A percentile compares a stretch with the other conserved stretches of the same genome.
Evolutionary conservation across 2,888 invertebrate genomes (phyloP).

Genomic region (Andrena hattorfiana): DNA sequence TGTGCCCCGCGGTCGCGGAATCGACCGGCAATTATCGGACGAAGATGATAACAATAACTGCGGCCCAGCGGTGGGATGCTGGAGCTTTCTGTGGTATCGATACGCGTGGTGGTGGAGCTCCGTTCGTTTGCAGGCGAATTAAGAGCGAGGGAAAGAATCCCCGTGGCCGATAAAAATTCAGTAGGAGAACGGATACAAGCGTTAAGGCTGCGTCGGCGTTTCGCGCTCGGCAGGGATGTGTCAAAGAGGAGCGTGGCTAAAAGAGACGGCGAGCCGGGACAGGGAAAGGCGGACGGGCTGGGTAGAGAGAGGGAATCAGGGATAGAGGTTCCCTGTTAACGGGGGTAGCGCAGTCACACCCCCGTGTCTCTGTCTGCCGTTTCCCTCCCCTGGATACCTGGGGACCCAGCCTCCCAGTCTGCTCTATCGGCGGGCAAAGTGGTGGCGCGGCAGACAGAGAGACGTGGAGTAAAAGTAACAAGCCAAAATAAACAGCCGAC

Average conservation of each 20-base stretch:
- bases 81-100: neutral
- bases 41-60: constrained; percentile 31
- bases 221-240: neutral
- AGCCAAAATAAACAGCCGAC: constrained; percentile 77
- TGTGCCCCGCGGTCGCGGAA: constrained; percentile 10
- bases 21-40: constrained; percentile 51
- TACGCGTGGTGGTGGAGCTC: too few species aligned
- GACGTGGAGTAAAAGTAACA: constrained; percentile 68
- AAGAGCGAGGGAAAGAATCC: neutral
- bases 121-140: too few species aligned
- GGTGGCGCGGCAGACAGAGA: constrained; percentile 41
- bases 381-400: constrained; percentile 30
- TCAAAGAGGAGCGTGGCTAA: constrained; percentile 11
- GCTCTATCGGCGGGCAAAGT: constrained; percentile 40
- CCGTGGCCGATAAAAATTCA: too few species aligned
- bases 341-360: constrained; percentile 7
- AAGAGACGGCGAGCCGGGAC: neutral
- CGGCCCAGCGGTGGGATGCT: neutral
- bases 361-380: constrained; percentile 34
- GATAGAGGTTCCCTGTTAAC: neutral
- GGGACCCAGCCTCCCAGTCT: constrained; percentile 18
- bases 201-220: constrained; percentile 17
- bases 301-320: neutral
- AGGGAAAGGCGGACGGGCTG: neutral
- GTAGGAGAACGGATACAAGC: too few species aligned